A percentile compares a stretch with the other conserved stretches of the same genome.
phyloP scores from a whole-genome alignment of 2,113 vertebrate species.

The Mastomys natalensis region DNA sequence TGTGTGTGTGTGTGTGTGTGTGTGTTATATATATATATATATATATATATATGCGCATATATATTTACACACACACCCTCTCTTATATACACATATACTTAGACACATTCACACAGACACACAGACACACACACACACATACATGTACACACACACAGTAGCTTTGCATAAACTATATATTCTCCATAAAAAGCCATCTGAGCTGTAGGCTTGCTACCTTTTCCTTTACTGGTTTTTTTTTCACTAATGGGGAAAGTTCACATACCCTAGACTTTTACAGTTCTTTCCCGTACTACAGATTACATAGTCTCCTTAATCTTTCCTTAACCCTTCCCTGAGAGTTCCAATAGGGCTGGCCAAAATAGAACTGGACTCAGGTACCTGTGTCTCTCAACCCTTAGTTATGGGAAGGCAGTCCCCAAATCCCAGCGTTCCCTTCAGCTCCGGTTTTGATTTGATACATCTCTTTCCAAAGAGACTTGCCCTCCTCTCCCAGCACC shows the following conservation, averaged over 20 bases:
- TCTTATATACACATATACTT: background rate
- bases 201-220: too few relatives aligned
- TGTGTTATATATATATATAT: too few relatives aligned
- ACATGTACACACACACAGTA: background rate
- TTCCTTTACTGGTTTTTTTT: background rate
- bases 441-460: background rate
- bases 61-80: too few relatives aligned
- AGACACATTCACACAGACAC: background rate
- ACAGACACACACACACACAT: background rate
- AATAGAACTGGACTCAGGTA: background rate
- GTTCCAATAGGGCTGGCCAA: background rate
- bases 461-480: background rate
- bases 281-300: background rate
- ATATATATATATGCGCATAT: too few relatives aligned
- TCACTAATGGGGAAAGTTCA: background rate
- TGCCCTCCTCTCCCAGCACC: background rate
- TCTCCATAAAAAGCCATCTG: background rate
- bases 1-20: too few relatives aligned
- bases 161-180: background rate
- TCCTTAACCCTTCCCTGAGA: background rate
- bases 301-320: background rate
- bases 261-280: background rate
- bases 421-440: background rate
- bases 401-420: background rate
- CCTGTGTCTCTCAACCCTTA: background rate